phyloP scores from a whole-genome alignment of 1,140 invertebrate species.

The Drosophila repletoides region DNA sequence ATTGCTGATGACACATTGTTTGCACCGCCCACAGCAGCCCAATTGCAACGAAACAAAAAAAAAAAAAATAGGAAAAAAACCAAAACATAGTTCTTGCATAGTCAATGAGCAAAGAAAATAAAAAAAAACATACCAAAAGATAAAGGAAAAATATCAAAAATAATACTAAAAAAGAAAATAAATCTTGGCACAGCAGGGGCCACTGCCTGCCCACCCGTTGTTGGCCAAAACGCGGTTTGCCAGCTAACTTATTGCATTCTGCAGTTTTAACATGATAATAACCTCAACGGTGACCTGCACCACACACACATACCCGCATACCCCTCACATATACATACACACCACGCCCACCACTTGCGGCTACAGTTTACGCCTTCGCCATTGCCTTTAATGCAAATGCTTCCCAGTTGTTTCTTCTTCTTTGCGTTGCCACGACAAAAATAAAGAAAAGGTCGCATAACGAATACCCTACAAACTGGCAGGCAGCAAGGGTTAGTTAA shows the following conservation, averaged over 20 bases:
- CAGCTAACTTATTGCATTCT: slow-evolving; percentile 61
- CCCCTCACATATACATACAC: not conserved
- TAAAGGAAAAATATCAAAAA: slow-evolving; percentile 1
- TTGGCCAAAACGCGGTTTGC: slow-evolving; percentile 42
- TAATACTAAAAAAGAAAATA: slow-evolving; percentile 54
- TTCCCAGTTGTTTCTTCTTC: slow-evolving; percentile 20
- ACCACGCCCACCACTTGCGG: slow-evolving; percentile 7
- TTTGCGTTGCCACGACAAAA: slow-evolving; percentile 2
- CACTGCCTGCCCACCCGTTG: slow-evolving; percentile 13
- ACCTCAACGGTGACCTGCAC: slow-evolving; percentile 45
- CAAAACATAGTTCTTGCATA: slow-evolving; percentile 15
- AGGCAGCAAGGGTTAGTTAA: not conserved
- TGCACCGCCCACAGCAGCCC: not conserved
- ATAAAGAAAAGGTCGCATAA: not conserved
- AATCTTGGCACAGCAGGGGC: slow-evolving; percentile 52
- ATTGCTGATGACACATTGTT: slow-evolving; percentile 56
- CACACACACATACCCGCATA: not conserved
- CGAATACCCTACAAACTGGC: not conserved
- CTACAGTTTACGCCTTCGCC: slow-evolving; percentile 27
- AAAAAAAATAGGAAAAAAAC: not conserved
- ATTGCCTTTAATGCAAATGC: slow-evolving; percentile 40
- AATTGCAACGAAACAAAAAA: not conserved
- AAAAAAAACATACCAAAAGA: slow-evolving; percentile 10
- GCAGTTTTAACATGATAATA: slow-evolving; percentile 68
- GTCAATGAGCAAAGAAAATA: not conserved